phyloP scores from a whole-genome alignment of 2,113 vertebrate species.

The Tamias sibiricus region DNA sequence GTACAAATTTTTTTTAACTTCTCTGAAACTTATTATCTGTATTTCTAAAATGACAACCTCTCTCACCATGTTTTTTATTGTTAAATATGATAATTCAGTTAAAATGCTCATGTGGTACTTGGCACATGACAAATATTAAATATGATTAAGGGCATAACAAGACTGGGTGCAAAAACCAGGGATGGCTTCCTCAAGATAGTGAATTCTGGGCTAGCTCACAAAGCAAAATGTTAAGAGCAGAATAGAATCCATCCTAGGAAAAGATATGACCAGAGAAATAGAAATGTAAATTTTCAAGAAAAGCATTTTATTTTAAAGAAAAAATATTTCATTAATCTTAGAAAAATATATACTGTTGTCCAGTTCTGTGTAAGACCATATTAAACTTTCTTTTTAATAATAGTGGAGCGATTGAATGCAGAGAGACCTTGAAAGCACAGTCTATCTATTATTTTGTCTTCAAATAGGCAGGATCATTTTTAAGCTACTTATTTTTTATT shows the following conservation, averaged over 20 bases:
- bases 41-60: not conserved
- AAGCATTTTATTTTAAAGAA: not conserved
- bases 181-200: not conserved
- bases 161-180: not conserved
- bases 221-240: conserved; percentile 10
- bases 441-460: not conserved
- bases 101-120: not conserved
- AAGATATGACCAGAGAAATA: not conserved
- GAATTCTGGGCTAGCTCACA: not conserved
- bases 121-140: not conserved
- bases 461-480: conserved; percentile 5
- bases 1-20: conserved; percentile 14
- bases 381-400: conserved; percentile 45
- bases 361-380: conserved; percentile 1
- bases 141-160: not conserved
- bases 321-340: not conserved
- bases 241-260: not conserved
- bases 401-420: not conserved
- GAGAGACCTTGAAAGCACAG: conserved; percentile 34
- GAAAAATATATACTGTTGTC: not conserved
- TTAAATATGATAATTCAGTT: not conserved
- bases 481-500: conserved; percentile 30
- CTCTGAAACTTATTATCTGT: conserved; percentile 19
- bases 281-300: conserved; percentile 21
- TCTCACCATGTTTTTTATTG: not conserved